Evolutionary conservation across 2,797 vertebrate genomes (phyloP).

Genomic region (Menidia menidia): DNA sequence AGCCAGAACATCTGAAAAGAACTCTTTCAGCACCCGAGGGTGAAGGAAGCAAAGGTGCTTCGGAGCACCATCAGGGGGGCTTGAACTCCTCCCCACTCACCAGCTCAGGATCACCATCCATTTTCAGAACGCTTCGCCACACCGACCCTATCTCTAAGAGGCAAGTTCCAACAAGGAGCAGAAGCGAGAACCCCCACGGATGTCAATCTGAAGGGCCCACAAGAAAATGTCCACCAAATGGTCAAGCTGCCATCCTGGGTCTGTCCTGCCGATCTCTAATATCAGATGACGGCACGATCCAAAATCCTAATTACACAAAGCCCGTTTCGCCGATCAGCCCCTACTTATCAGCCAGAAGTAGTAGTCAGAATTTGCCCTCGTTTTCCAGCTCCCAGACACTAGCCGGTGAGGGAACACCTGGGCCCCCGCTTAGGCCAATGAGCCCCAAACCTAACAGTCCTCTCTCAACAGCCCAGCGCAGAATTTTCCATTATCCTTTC

Average conservation of each 20-base stretch:
- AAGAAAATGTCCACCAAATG: conserved; percentile 69
- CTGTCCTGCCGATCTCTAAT: conserved; percentile 49
- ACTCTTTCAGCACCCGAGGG: conserved; percentile 60
- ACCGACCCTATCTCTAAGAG: conserved; percentile 72
- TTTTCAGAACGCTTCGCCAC: conserved; percentile 47
- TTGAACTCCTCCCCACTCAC: conserved; percentile 46
- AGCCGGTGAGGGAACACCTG: conserved; percentile 57
- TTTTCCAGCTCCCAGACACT: conserved; percentile 65
- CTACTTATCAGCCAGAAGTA: conserved; percentile 44
- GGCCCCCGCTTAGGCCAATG: conserved; percentile 86
- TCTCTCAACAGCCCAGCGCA: conserved; percentile 70
- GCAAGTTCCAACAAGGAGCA: conserved; percentile 57
- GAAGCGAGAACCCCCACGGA: conserved; percentile 45
- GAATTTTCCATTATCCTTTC: conserved; percentile 76
- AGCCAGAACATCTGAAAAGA: conserved; percentile 78
- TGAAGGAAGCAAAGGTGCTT: conserved; percentile 16
- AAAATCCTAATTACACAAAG: conserved; percentile 64
- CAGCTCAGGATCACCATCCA: conserved; percentile 27
- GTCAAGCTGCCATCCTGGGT: conserved; percentile 57
- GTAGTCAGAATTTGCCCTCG: conserved; percentile 66
- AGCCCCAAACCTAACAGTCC: conserved; percentile 90
- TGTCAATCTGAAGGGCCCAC: conserved; percentile 72
- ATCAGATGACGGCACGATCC: conserved; percentile 62
- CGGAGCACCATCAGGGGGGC: no score
- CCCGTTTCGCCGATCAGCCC: conserved; percentile 65